Percentiles rank a stretch among this genome's conserved stretches.
Evolutionary conservation across 1,140 invertebrate genomes (phyloP).

Genomic region (Nixonia krombeini): DNA sequence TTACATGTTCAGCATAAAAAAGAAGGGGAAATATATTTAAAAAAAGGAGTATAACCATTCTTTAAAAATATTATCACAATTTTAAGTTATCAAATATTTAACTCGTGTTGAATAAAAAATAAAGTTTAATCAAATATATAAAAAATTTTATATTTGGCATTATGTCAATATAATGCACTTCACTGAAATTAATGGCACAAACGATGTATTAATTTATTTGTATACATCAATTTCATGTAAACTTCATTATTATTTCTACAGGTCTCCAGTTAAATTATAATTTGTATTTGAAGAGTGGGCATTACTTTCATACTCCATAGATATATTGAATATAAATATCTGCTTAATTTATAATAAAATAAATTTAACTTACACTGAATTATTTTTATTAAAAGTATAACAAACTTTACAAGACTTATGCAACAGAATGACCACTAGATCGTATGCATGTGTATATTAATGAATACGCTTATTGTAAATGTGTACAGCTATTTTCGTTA

Average conservation of each 20-base stretch:
- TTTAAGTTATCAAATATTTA: too few species aligned
- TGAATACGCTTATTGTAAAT: constrained; percentile 31
- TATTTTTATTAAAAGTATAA: constrained; percentile 3
- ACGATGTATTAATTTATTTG: neutral
- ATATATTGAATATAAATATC: neutral
- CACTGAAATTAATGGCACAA: neutral
- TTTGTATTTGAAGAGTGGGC: neutral
- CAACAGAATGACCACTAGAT: constrained; percentile 26
- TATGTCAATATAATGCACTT: neutral
- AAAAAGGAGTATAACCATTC: too few species aligned
- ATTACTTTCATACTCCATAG: neutral
- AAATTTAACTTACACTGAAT: neutral
- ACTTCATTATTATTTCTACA: neutral
- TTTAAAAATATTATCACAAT: too few species aligned
- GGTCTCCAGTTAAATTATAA: constrained; percentile 3
- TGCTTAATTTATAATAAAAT: neutral
- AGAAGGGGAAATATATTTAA: too few species aligned
- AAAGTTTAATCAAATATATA: too few species aligned
- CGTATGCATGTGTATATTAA: constrained; percentile 21
- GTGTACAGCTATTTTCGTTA: constrained; percentile 12
- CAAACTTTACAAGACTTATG: neutral
- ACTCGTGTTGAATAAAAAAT: too few species aligned
- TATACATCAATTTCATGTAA: neutral
- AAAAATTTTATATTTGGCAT: neutral
- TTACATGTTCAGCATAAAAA: too few species aligned